phyloP scores from a whole-genome alignment of 2,113 vertebrate species.

The Apeltes quadracus region DNA sequence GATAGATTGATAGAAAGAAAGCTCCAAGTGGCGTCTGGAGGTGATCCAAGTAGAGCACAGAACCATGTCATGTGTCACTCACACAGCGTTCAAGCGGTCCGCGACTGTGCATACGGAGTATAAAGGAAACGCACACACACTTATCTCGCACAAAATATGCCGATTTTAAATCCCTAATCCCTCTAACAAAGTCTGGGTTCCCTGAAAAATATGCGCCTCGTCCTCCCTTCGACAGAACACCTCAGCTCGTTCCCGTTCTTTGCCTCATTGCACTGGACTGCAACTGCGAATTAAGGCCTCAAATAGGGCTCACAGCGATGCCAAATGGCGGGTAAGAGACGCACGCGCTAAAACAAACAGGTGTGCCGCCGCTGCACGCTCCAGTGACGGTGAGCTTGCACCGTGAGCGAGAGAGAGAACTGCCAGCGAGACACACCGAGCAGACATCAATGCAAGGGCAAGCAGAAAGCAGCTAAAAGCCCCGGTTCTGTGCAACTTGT shows the following conservation, averaged over 20 bases:
- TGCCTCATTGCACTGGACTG: conserved; percentile 48
- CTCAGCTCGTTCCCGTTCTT: conserved; percentile 24
- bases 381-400: conserved; percentile 29
- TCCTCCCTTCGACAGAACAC: conserved; percentile 40
- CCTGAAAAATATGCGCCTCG: conserved; percentile 9
- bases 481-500: conserved; percentile 14
- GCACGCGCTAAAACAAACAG: conserved; percentile 67
- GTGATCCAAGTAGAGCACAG: conserved; percentile 40
- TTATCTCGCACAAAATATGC: conserved; percentile 26
- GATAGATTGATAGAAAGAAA: background rate
- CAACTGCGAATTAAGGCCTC: conserved; percentile 47
- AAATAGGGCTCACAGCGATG: conserved; percentile 45
- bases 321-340: conserved; percentile 63
- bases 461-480: conserved; percentile 60
- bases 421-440: conserved; percentile 28
- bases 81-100: conserved; percentile 9
- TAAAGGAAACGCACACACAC: background rate
- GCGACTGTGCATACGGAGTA: background rate
- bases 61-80: conserved; percentile 36
- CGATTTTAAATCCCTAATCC: conserved; percentile 14
- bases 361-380: conserved; percentile 53
- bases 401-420: conserved; percentile 23
- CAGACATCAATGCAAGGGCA: conserved; percentile 45
- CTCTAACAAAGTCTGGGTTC: background rate
- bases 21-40: conserved; percentile 16